Evolutionary conservation across 2,888 invertebrate genomes (phyloP), one percentile per base, ranked within the genome.

Genomic region (Drosophila ustulata): DNA sequence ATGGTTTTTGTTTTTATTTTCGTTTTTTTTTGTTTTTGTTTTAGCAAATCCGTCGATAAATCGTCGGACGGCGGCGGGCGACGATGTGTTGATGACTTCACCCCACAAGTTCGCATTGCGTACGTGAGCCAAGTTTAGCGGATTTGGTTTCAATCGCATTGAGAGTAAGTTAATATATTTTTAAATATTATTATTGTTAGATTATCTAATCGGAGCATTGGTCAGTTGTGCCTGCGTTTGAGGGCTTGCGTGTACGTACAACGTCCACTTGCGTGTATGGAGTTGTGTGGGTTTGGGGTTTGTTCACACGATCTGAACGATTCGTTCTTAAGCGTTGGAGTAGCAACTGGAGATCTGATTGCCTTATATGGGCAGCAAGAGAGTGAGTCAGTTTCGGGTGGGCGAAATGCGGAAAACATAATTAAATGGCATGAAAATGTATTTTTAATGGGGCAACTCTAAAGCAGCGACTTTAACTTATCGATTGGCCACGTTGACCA

Each of bases 51-150:
- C 51, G 65, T 80, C 71, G 57, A 84, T 73, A 78, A 84, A 79
- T 81, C 57, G 69, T 63, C 64, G 52, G 62, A 45, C 58, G 9
- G 34, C 41, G 41, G 41, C 34, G 3, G 23, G 23, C 53, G 50
- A 45, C 67, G 57, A 72, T 66, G 63, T 78, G 75, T 78, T 72
- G 83, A 84, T 84, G 83, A 84, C 83, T 84, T 84, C 83, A 84
- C 82, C 82, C 50, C 61, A 37, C 37, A 47, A 56, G 32, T 49
- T 65, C 46, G 56, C 47, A 34, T 41, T 8, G 47, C 56, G 58
- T 64, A 77, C 75, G 84, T 78, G 82, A 70, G 75, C 47, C 47
- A 75, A 52, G n/a, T 37, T 70, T 76, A 70, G 57, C 70, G 9
- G 25, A 57, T 46, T 56, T 53, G 34, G 37, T 58, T 63, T 37